Evolutionary conservation across 2,113 vertebrate genomes (phyloP), one percentile per base, ranked within the genome.

Genomic region (Lagopus muta): DNA sequence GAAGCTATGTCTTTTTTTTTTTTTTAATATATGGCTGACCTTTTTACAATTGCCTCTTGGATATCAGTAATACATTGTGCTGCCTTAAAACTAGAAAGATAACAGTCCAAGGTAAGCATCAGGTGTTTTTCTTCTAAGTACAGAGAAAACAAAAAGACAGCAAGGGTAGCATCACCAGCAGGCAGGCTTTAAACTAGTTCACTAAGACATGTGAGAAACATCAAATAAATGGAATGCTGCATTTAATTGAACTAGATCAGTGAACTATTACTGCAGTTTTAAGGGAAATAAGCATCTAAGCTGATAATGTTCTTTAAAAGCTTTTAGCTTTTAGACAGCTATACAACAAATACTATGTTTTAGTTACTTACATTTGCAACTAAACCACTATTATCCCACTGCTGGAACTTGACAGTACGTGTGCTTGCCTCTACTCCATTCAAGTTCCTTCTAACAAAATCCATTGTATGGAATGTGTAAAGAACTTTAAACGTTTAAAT

Each of bases 321-420:
- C 42, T 43, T 43, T 43, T 43, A 15, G 6, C 42, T 43, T 43
- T 43, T 43, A 43, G 42, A 43, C 6, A 43, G 42, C 15, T 50
- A 72, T 2, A 1, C 4, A 82, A 85, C 11, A 76, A 93, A 82
- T n/a, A 62, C 4, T 77, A 18, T 34, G 25, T 57, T 88, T 86
- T 72, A 72, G 71, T 62, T 27, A 61, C 4, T 2, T 6, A 80
- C 32, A 19, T 66, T 38, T 87, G 48, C 71, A 78, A 82, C 36
- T 65, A 78, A 86, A 71, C n/a, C 19, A 42, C 17, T 64, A 47
- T 7, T n/a, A 38, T 69, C 43, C 24, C n/a, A 69, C 11, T 43
- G 8, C 8, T n/a, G 10, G 20, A 83, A 81, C 61, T 28, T 34
- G 16, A 86, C 0, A 2, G 43, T 13, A 81, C 0, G 0, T 1